Evolutionary conservation across 2,113 vertebrate species (phyloP), one percentile per base, ranked within the genome.

Genomic region (Phainopepla nitens): DNA sequence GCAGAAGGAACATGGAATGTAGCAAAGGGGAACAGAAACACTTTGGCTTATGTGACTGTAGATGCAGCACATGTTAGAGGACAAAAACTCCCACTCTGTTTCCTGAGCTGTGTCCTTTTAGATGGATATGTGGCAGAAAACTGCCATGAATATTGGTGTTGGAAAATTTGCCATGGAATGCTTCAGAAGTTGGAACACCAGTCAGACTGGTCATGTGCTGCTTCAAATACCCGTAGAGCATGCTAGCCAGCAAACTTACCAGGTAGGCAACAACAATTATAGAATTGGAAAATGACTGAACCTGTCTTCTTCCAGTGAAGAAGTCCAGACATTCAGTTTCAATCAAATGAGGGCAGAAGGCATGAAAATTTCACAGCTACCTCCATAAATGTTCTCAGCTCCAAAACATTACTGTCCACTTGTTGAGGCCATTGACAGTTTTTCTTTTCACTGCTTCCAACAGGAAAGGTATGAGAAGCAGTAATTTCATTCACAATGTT

Each of bases 261-360:
- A 60, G 66, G 15, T 27, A 72, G 45, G 21, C 41, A 85, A 36
- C 10, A 89, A 60, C 73, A 93, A 56, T 6, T 0, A 21, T 69
- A 53, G 64, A 41, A 64, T 17, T 68, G 51, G 64, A 56, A 45
- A 60, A 66, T 71, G 8, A 19, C 20, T 35, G 56, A 78, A 78
- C 44, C 22, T 71, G 15, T 36, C 47, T 82, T 91, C 23, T 89
- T 65, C 47, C 15, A 25, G 24, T 69, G 25, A 45, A 64, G 61
- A 76, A 82, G n/a, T 61, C 22, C 0, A 0, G 47, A 44, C 20
- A 58, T 58, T 62, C 28, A 22, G 0, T 75, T 89, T 78, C 1
- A 2, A 49, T 60, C 44, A 70, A 58, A 54, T 21, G 9, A 14
- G 29, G 41, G 33, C 42, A 75, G 39, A 89, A 73, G 27, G 22